phyloP scores from a whole-genome alignment of 2,888 invertebrate species.

The Lycophotia porphyrea region DNA sequence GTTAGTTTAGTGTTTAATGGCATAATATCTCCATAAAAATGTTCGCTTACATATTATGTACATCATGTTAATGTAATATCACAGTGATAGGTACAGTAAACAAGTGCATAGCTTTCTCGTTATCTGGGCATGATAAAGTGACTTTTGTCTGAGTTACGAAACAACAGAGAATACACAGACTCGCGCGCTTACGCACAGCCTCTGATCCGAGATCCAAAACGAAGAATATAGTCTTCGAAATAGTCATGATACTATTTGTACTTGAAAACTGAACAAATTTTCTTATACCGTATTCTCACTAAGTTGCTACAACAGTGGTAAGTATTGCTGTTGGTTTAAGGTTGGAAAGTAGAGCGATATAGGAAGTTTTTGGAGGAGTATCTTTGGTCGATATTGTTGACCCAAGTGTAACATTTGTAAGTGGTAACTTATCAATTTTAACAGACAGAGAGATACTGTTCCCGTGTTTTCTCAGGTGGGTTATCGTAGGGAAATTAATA shows the following conservation, averaged over 20 bases:
- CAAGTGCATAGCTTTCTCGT: conserved; percentile 58
- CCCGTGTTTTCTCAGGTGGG: conserved; percentile 15
- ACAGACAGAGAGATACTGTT: conserved; percentile 19
- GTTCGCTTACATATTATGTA: conserved; percentile 31
- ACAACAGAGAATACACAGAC: conserved; percentile 19
- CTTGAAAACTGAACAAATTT: too few species aligned
- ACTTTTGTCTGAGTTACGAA: conserved; percentile 40
- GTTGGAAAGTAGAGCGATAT: not conserved
- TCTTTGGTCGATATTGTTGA: conserved; percentile 18
- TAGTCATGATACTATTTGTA: not conserved
- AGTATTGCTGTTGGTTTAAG: not conserved
- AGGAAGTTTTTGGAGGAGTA: not conserved
- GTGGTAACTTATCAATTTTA: conserved; percentile 24
- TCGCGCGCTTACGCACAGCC: not conserved
- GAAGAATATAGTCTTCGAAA: not conserved
- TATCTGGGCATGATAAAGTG: conserved; percentile 56
- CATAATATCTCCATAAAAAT: conserved; percentile 25
- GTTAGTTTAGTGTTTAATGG: conserved; percentile 4
- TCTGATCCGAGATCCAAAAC: not conserved
- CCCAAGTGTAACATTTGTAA: conserved; percentile 17
- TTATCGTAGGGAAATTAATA: not conserved
- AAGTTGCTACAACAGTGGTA: not conserved
- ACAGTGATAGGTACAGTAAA: conserved; percentile 51
- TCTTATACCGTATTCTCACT: not conserved
- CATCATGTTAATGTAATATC: conserved; percentile 34